phyloP scores from a whole-genome alignment of 30 jellyfish, hydroid and myxozoan species.

The Hydra vulgaris region DNA sequence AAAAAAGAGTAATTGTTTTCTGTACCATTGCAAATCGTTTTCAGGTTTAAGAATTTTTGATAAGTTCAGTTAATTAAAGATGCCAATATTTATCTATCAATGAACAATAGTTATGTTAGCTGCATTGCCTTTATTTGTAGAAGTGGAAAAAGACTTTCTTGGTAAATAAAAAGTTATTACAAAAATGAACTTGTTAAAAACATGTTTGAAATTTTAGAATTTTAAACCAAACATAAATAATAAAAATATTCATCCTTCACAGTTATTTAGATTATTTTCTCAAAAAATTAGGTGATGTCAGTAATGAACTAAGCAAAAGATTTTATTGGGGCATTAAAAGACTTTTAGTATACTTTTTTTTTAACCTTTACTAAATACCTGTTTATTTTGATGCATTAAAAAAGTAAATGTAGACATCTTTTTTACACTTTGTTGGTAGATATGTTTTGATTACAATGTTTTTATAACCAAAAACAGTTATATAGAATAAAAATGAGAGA shows the following conservation, averaged over 20 bases:
- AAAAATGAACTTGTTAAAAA: background rate
- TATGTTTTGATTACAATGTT: too few species aligned
- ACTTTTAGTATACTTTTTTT: too few species aligned
- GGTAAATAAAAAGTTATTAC: background rate
- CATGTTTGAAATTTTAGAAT: background rate
- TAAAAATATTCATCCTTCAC: background rate
- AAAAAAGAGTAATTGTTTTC: conserved; percentile 9
- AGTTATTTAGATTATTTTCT: background rate
- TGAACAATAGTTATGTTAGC: too few species aligned
- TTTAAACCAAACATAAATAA: background rate
- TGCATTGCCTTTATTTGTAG: background rate
- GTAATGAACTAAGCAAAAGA: too few species aligned
- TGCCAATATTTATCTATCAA: too few species aligned
- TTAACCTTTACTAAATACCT: too few species aligned
- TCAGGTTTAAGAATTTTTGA: background rate
- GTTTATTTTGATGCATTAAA: too few species aligned
- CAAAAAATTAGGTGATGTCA: background rate
- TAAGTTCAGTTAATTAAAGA: background rate
- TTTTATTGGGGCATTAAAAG: too few species aligned
- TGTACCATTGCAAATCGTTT: background rate
- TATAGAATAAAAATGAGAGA: too few species aligned
- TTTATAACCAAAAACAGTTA: too few species aligned
- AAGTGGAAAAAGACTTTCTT: background rate
- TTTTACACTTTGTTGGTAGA: too few species aligned
- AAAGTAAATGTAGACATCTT: too few species aligned